Evolutionary conservation across 2,888 invertebrate genomes (phyloP).

Genomic region (Chymomyza caudatula): DNA sequence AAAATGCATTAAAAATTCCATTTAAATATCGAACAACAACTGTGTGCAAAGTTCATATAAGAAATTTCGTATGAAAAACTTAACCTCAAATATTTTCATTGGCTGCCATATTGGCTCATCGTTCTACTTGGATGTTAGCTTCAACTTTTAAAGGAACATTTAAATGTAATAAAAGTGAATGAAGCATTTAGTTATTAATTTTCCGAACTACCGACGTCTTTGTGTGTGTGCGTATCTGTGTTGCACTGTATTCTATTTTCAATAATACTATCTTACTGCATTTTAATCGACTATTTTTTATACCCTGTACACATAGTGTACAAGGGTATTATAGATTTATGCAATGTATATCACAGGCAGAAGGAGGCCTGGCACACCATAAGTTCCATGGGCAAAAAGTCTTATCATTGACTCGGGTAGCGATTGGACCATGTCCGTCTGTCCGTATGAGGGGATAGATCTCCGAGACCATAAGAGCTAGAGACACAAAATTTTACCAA

Average conservation of each 20-base stretch:
- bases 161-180: slow-evolving; percentile 48
- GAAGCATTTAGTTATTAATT: slow-evolving; percentile 29
- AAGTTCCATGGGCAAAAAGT: too few relatives aligned
- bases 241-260: slow-evolving; percentile 41
- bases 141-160: slow-evolving; percentile 41
- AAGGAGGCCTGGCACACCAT: too few relatives aligned
- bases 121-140: neutral
- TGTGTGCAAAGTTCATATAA: neutral
- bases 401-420: too few relatives aligned
- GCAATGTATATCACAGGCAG: too few relatives aligned
- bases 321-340: too few relatives aligned
- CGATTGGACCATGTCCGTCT: too few relatives aligned
- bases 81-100: slow-evolving; percentile 22
- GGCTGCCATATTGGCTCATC: slow-evolving; percentile 5
- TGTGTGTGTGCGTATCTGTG: neutral
- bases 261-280: slow-evolving; percentile 19
- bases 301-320: too few relatives aligned
- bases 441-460: too few relatives aligned
- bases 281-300: neutral
- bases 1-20: slow-evolving; percentile 47
- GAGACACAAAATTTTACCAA: too few relatives aligned
- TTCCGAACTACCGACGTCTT: neutral
- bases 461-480: too few relatives aligned
- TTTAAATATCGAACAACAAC: slow-evolving; percentile 41
- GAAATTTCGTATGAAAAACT: slow-evolving; percentile 24